phyloP scores from a whole-genome alignment of 1,140 invertebrate genomes.

The Aricia agestis region DNA sequence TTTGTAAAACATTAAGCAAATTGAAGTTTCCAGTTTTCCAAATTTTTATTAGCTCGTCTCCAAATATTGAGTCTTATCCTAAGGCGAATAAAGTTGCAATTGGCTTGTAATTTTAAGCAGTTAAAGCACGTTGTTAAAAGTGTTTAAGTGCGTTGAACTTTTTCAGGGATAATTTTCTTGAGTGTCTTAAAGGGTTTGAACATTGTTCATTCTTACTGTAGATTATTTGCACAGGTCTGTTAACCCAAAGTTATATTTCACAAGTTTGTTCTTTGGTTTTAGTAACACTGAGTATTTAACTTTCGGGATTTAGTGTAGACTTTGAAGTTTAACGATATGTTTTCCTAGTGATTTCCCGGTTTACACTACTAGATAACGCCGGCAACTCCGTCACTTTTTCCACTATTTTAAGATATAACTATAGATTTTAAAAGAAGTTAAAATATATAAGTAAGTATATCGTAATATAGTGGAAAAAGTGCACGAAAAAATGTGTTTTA shows the following conservation, averaged over 20 bases:
- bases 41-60: not conserved
- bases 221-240: too few species aligned
- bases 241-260: not conserved
- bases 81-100: not conserved
- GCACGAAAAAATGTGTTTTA: too few species aligned
- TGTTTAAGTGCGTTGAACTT: not conserved
- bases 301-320: too few species aligned
- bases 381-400: too few species aligned
- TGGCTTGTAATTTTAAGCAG: not conserved
- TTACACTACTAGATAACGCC: too few species aligned
- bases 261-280: not conserved
- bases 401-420: too few species aligned
- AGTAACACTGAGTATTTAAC: too few species aligned
- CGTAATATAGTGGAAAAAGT: too few species aligned
- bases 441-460: too few species aligned
- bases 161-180: not conserved
- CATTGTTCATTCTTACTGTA: not conserved
- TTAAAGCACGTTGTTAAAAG: not conserved
- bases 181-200: not conserved
- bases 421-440: too few species aligned
- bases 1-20: conserved; percentile 8
- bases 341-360: too few species aligned
- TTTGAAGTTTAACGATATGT: too few species aligned
- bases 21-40: not conserved
- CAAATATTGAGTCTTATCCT: not conserved